These are phyloP conservation scores for Diglossa cyanea DNA, from an alignment of 2,797 vertebrate genomes.

Conservation along the genomic window DNA sequence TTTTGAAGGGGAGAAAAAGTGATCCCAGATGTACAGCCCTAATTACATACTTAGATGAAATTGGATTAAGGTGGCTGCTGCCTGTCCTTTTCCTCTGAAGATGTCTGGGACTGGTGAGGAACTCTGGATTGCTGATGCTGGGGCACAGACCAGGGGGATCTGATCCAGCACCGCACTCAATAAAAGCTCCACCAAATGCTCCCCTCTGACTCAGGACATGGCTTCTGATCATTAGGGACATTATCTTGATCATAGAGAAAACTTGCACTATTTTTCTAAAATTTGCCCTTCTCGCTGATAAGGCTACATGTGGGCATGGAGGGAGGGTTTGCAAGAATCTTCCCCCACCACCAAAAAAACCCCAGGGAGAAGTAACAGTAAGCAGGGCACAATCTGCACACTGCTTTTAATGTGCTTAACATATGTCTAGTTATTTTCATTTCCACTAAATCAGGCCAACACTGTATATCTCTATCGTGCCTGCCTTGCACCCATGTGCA, in stretches of 20 bases:
- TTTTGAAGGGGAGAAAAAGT: slow-evolving; percentile 62
- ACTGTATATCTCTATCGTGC: not conserved
- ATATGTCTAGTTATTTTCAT: slow-evolving; percentile 26
- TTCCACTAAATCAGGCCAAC: not conserved
- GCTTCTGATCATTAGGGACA: not conserved
- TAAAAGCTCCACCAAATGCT: not conserved
- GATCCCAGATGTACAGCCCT: slow-evolving; percentile 66
- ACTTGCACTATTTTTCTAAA: not conserved
- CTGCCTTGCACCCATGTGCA: slow-evolving; percentile 12
- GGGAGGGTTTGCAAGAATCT: not conserved
- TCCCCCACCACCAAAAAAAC: not conserved
- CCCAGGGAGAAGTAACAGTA: not conserved
- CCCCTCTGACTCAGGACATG: not conserved
- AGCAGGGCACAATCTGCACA: not conserved
- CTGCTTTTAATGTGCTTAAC: slow-evolving; percentile 29
- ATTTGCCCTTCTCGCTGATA: not conserved
- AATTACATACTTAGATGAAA: slow-evolving; percentile 68
- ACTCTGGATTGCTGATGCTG: not conserved
- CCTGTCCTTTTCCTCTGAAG: slow-evolving; percentile 41
- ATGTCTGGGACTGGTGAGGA: not conserved
- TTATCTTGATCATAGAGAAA: not conserved
- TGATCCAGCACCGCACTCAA: not conserved
- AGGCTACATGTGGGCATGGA: not conserved
- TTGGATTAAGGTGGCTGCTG: slow-evolving; percentile 65
- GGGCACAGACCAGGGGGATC: not conserved